A percentile compares a stretch with the other conserved stretches of the same genome.
phyloP scores from a whole-genome alignment of 1,140 invertebrate species.

The Zaprionus taronus region DNA sequence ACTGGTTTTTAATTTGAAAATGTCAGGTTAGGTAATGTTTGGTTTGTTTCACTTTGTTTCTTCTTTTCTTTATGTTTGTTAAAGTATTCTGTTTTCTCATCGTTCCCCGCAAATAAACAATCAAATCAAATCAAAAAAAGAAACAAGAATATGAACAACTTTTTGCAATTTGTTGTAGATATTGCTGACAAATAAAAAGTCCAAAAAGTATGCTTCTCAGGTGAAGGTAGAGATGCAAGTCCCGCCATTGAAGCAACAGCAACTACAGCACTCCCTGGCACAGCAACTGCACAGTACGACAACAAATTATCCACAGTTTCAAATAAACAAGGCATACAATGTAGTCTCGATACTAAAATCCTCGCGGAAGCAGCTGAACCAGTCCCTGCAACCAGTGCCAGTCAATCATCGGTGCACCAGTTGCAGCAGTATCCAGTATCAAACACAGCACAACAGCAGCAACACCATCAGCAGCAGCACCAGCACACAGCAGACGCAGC shows the following conservation, averaged over 20 bases:
- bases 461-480: background rate
- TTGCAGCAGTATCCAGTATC: constrained; percentile 35
- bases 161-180: constrained; percentile 73
- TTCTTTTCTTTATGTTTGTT: background rate
- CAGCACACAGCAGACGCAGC: constrained; percentile 40
- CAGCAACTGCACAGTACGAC: constrained; percentile 42
- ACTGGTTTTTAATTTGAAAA: too few species aligned
- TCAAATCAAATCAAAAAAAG: too few species aligned
- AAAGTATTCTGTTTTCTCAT: background rate
- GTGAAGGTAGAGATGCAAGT: constrained; percentile 1
- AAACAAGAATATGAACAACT: constrained; percentile 25
- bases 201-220: constrained; percentile 58
- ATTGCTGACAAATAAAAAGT: constrained; percentile 71
- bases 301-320: constrained; percentile 58
- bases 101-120: background rate
- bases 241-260: constrained; percentile 19
- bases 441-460: constrained; percentile 4
- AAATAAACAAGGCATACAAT: constrained; percentile 66
- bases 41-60: too few species aligned
- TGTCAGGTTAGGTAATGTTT: too few species aligned
- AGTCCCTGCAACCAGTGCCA: background rate
- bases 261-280: constrained; percentile 25
- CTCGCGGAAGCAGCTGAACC: constrained; percentile 43
- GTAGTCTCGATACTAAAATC: constrained; percentile 58
- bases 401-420: constrained; percentile 24